Conservation (phyloP, 2,797 vertebrate genomes). For the Coranthus polyacanthus region DNA sequence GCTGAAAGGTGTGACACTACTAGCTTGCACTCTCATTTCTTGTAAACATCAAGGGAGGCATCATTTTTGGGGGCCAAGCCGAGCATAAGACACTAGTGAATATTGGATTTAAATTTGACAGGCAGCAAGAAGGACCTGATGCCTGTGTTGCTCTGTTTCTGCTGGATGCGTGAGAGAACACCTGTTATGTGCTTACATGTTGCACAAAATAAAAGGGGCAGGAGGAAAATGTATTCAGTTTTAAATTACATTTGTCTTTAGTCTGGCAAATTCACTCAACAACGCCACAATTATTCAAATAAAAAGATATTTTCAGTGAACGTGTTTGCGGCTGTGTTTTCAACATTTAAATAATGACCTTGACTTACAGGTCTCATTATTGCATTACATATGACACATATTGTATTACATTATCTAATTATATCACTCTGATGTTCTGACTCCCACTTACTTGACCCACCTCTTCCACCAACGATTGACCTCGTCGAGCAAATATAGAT, state of each 20-base stretch:
- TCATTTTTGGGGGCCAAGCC: slow-evolving; percentile 2
- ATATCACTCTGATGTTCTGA: slow-evolving; percentile 14
- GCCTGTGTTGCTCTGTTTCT: slow-evolving; percentile 21
- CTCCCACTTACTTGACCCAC: not conserved
- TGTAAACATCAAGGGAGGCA: slow-evolving; percentile 62
- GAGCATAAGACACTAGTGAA: slow-evolving; percentile 25
- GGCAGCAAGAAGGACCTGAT: slow-evolving; percentile 20
- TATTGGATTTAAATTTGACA: slow-evolving; percentile 40
- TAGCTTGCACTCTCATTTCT: slow-evolving; percentile 62
- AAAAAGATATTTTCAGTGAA: no score
- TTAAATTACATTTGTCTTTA: not conserved
- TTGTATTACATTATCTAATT: not conserved
- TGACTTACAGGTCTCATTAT: no score
- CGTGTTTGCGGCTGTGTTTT: no score
- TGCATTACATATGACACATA: no score
- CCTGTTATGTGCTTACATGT: slow-evolving; percentile 20
- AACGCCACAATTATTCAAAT: no score
- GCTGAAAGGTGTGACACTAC: slow-evolving; percentile 57
- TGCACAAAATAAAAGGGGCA: not conserved
- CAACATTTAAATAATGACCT: no score
- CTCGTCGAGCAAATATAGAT: slow-evolving; percentile 1
- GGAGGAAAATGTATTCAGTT: not conserved
- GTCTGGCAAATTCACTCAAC: not conserved
- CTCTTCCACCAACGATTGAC: slow-evolving; percentile 1
- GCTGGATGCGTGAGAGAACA: slow-evolving; percentile 22